phyloP scores from a whole-genome alignment of 2,888 invertebrate genomes.

The Stictocephala bisonia region DNA sequence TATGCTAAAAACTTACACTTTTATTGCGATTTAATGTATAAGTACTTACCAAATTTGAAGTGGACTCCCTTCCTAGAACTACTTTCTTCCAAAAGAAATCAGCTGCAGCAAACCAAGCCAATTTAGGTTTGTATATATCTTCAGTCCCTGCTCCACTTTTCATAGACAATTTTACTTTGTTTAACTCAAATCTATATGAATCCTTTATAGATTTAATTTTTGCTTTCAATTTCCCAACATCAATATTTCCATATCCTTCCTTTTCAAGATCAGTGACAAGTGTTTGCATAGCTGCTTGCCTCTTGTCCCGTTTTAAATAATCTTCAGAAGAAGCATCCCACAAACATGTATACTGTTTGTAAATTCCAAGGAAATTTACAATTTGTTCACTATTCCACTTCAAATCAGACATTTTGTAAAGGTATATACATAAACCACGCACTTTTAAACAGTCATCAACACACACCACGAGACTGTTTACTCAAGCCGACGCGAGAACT shows the following conservation, averaged over 20 bases:
- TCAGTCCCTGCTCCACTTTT: conserved; percentile 36
- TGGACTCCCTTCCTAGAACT: conserved; percentile 17
- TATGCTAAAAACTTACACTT: too few species aligned
- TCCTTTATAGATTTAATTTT: conserved; percentile 27
- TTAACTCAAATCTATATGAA: conserved; percentile 34
- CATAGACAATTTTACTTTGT: conserved; percentile 28
- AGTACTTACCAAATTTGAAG: too few species aligned
- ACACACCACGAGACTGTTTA: too few species aligned
- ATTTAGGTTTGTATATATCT: conserved; percentile 30
- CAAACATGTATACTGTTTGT: conserved; percentile 35
- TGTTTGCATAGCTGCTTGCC: conserved; percentile 14
- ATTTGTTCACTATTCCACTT: conserved; percentile 22
- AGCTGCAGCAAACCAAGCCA: conserved; percentile 28
- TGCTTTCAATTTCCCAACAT: conserved; percentile 22
- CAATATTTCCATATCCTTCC: conserved; percentile 26
- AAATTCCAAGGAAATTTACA: conserved; percentile 11
- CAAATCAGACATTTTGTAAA: conserved; percentile 17
- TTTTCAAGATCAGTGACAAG: conserved; percentile 23
- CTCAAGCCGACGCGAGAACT: too few species aligned
- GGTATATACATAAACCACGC: too few species aligned
- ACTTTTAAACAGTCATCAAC: too few species aligned
- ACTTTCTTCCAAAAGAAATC: conserved; percentile 26
- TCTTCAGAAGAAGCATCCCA: conserved; percentile 14
- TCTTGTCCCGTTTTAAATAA: conserved; percentile 17
- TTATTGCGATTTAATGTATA: too few species aligned